Percentiles rank a stretch among this genome's conserved stretches.
These are phyloP conservation scores for Platichthys stellatus DNA, from an alignment of 2,113 vertebrate genomes.

Conservation along the genomic window DNA sequence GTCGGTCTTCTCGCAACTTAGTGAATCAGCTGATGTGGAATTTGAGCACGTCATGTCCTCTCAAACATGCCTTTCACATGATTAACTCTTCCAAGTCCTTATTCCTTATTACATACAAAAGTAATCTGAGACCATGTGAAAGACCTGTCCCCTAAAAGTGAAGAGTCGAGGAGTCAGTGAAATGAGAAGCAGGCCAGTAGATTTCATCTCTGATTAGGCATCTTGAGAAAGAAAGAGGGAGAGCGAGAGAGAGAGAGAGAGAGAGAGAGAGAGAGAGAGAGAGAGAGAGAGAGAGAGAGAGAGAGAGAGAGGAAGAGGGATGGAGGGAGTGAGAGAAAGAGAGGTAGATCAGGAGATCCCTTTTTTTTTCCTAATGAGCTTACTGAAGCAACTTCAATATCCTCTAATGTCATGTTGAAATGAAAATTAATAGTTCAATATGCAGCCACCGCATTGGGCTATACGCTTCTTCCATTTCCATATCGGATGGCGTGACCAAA, in stretches of 20 bases:
- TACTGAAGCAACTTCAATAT: slow-evolving; percentile 82
- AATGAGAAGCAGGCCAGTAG: slow-evolving; percentile 72
- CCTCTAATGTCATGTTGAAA: slow-evolving; percentile 84
- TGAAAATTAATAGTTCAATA: slow-evolving; percentile 85
- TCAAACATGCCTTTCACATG: slow-evolving; percentile 20
- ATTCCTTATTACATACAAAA: slow-evolving; percentile 45
- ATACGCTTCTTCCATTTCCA: slow-evolving; percentile 78
- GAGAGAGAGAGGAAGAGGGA: slow-evolving; percentile 4
- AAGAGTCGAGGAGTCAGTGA: slow-evolving; percentile 56
- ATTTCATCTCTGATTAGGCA: slow-evolving; percentile 73
- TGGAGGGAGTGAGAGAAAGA: slow-evolving; percentile 17
- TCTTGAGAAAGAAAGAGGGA: slow-evolving; percentile 34
- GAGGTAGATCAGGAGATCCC: slow-evolving; percentile 58
- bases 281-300: slow-evolving; percentile 41
- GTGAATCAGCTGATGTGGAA: slow-evolving; percentile 16
- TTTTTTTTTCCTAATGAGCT: slow-evolving; percentile 70
- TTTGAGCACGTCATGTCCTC: slow-evolving; percentile 11
- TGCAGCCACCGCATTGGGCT: slow-evolving; percentile 69
- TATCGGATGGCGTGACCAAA: slow-evolving; percentile 87
- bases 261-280: background rate
- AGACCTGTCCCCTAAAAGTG: slow-evolving; percentile 38
- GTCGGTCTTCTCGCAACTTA: background rate
- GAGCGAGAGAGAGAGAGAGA: slow-evolving; percentile 39
- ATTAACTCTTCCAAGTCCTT: slow-evolving; percentile 43
- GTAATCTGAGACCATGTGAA: slow-evolving; percentile 55